phyloP scores from a whole-genome alignment of 2,797 vertebrate species.

The Megaceryle alcyon region DNA sequence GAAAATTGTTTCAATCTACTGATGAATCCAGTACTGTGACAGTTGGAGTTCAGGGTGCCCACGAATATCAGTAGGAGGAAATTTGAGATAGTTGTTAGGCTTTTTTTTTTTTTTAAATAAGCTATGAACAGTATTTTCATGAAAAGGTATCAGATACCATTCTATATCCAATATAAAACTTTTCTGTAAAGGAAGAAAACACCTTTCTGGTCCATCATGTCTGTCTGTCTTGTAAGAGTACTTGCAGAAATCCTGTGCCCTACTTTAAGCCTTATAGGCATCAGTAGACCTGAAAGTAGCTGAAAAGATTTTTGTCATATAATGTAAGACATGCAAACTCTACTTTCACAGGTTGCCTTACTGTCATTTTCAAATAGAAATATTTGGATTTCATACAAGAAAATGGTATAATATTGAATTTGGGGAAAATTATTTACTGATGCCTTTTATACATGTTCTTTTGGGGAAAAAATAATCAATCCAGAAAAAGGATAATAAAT shows the following conservation, averaged over 20 bases:
- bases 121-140: not conserved
- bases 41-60: not conserved
- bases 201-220: not conserved
- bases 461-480: not conserved
- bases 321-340: not conserved
- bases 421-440: not conserved
- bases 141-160: rapidly evolving
- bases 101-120: not conserved
- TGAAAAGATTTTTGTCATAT: not conserved
- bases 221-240: not conserved
- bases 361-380: not conserved
- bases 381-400: not conserved
- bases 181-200: not conserved
- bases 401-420: not conserved
- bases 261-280: not conserved
- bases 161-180: not conserved
- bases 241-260: not conserved
- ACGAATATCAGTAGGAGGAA: not conserved
- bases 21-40: not conserved
- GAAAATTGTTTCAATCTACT: not conserved
- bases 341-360: not conserved
- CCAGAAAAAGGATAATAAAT: not conserved
- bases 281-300: not conserved
- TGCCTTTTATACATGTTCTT: not conserved
- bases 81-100: not conserved